Evolutionary conservation across 2,888 invertebrate genomes (phyloP), one percentile per base, ranked within the genome.

Genomic region (Melinaea menophilus): DNA sequence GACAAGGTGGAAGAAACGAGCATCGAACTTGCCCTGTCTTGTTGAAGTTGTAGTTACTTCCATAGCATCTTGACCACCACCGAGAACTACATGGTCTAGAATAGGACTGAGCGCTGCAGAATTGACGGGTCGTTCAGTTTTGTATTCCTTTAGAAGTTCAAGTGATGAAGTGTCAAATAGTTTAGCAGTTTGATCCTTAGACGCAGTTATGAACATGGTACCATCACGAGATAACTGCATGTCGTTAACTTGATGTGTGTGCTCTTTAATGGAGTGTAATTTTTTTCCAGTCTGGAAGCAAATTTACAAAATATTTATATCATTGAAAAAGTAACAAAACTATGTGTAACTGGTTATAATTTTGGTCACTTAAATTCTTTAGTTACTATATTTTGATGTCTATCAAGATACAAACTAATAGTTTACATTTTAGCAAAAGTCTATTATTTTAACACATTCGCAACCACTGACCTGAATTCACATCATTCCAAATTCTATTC

Each of bases 51-150:
- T 98, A 55, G 98, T 98, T 65, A 99, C 99, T 79, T 98, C 98
- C 97, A 99, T 99, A 63, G 99, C 99, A 85, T 99, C 99, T 91
- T 99, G 99, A 75, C 99, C 99, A 85, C 99, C 99, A 66, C 99
- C 99, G 55, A 99, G 92, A 2, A 98, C 96, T 5, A 99, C 99
- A 90, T 99, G 99, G 85, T 99, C 98, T 62, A 94, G 90, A 71
- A 97, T 95, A 0, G 99, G 99, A 69, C 99, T 98, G 68, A 99
- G 95, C 2, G 99, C 96, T 0, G 99, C 99, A 0, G 99, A 99
- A 85, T 99, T 99, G 0, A 99, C 97, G 0, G 99, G 99, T 70
- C 99, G 92, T 80, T 99, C 99, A 0, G 99, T 99, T 90, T 98
- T 98, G 90, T 98, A 99, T 5, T 96, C 96, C 84, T 99, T 99